Evolutionary conservation across 2,113 vertebrate species (phyloP).

Genomic region (Planiliza haematocheilus): DNA sequence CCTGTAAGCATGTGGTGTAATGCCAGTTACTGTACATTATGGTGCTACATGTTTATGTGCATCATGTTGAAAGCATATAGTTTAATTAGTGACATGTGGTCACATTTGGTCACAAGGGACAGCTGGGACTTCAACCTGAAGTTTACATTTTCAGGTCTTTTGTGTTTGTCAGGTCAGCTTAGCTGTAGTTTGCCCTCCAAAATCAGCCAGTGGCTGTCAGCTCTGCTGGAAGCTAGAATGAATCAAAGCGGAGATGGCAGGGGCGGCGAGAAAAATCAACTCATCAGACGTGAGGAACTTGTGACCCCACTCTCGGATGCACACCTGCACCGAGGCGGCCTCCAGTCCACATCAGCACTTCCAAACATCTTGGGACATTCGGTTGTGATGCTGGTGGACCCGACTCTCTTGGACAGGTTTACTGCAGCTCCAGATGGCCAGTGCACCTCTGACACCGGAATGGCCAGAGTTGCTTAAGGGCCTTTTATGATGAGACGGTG

Average conservation of each 20-base stretch:
- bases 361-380: constrained; percentile 25
- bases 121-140: neutral
- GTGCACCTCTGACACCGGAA: constrained; percentile 51
- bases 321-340: constrained; percentile 8
- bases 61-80: no score
- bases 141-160: neutral
- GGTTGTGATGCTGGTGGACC: constrained; percentile 8
- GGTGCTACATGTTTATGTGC: no score
- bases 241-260: constrained; percentile 49
- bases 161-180: constrained; percentile 1
- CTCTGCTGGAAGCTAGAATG: neutral
- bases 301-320: constrained; percentile 19
- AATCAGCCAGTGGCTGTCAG: constrained; percentile 9
- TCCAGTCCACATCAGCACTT: constrained; percentile 31
- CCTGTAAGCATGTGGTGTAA: no score
- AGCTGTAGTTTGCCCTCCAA: neutral
- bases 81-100: no score
- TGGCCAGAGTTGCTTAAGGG: constrained; percentile 38
- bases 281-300: constrained; percentile 25
- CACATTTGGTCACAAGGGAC: constrained; percentile 11
- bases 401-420: constrained; percentile 7
- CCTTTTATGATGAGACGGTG: constrained; percentile 9
- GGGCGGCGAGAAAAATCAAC: neutral
- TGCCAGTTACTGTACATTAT: no score
- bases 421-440: constrained; percentile 49